These are phyloP conservation scores for Danionella cerebrum DNA, from an alignment of 2,113 vertebrate species.

Conservation along the genomic window DNA sequence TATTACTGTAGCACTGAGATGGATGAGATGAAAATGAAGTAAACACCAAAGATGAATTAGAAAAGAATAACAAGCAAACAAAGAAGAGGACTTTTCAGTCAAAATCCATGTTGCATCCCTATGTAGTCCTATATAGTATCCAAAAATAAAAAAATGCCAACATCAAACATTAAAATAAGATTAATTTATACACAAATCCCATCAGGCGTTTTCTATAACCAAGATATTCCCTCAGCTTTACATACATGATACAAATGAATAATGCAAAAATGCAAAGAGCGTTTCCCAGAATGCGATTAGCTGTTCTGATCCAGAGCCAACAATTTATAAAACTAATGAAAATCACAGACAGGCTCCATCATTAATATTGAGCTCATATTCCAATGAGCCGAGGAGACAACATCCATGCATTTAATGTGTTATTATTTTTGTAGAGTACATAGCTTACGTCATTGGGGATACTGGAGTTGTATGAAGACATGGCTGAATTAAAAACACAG, in stretches of 20 bases:
- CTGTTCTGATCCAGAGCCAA: neutral
- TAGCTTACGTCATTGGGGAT: neutral
- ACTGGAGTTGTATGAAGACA: too few relatives aligned
- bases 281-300: neutral
- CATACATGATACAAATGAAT: slow-evolving; percentile 16
- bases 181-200: neutral
- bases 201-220: neutral
- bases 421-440: neutral
- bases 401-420: neutral
- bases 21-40: too few relatives aligned
- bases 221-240: neutral
- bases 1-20: too few relatives aligned
- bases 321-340: neutral
- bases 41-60: too few relatives aligned
- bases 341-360: neutral
- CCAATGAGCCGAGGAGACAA: neutral
- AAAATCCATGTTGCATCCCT: neutral
- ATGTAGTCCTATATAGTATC: too few relatives aligned
- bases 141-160: too few relatives aligned
- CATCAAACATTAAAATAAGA: too few relatives aligned
- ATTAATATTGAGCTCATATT: neutral
- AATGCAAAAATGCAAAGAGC: neutral
- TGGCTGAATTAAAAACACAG: slow-evolving; percentile 8
- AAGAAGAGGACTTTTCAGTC: too few relatives aligned
- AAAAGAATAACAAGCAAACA: too few relatives aligned